Percentiles rank a stretch among this genome's conserved stretches.
Evolutionary conservation across 53 echinoderm and acorn worm genomes (phyloP).

Genomic region (Temnopleurus reevesii): DNA sequence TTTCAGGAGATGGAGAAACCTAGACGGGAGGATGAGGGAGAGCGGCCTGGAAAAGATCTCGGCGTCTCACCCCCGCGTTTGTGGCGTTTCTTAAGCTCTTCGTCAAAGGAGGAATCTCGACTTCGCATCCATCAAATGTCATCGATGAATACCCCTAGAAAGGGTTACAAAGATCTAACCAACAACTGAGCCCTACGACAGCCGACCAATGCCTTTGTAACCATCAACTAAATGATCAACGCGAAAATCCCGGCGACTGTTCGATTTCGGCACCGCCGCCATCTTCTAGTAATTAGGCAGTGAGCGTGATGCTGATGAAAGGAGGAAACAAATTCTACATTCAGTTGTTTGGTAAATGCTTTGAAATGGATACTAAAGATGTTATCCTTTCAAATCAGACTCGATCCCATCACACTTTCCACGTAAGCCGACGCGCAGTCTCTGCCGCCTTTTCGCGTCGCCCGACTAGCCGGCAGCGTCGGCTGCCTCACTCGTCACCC

Average conservation of each 20-base stretch:
- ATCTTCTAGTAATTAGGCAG: slow-evolving; percentile 12
- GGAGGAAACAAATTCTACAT: neutral
- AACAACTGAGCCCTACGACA: neutral
- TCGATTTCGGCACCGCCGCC: neutral
- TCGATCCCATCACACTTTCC: neutral
- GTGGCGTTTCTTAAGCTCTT: neutral
- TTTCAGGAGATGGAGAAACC: neutral
- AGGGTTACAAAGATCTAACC: neutral
- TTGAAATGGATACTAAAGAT: neutral
- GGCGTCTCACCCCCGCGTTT: slow-evolving; percentile 14
- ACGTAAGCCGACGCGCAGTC: neutral
- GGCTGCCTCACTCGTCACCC: slow-evolving; percentile 4
- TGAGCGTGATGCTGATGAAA: neutral
- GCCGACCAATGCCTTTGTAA: neutral
- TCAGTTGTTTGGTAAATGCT: neutral
- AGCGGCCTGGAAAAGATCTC: too few species aligned
- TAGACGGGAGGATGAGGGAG: neutral
- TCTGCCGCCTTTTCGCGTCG: neutral
- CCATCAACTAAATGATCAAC: neutral
- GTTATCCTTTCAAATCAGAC: slow-evolving; percentile 3
- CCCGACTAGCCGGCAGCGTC: neutral
- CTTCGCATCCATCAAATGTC: slow-evolving; percentile 46
- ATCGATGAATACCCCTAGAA: slow-evolving; percentile 4
- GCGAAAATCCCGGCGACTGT: neutral
- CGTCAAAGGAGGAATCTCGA: neutral